Evolutionary conservation across 2,888 invertebrate genomes (phyloP), one percentile per base, ranked within the genome.

Genomic region (Cyaniris semiargus): DNA sequence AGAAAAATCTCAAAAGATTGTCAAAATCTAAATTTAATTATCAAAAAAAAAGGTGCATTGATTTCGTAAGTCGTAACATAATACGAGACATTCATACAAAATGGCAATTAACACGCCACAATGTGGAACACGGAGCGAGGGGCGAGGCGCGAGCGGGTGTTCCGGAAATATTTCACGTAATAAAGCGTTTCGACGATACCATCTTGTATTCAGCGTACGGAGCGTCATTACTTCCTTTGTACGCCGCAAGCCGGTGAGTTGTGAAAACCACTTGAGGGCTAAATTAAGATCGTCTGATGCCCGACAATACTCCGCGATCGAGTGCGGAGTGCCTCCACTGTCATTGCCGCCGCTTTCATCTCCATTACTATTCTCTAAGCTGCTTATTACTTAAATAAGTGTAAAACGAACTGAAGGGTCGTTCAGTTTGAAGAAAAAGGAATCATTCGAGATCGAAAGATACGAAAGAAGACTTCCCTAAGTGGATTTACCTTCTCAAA

Each of bases 161-260:
- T 66, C 23, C 66, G 53, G 31, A 71, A 31, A 71, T 71, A 76
- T 53, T 76, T 76, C 71, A 71, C 56, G 53, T 85, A 88, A 88
- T 87, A 88, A 88, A 88, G 85, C 84, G 84, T 87, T 88, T 86
- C 85, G 83, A 80, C 81, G 82, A 81, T 81, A 83, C 84, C 84
- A 88, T 88, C 87, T 85, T 85, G 87, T 88, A 89, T 90, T 90
- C 89, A 88, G 83, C 78, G 86, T 86, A 84, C 84, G 85, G 81
- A 85, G 86, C 86, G 85, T 90, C 90, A 90, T 91, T 92, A 88
- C 86, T 89, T 85, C 87, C 88, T 90, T 91, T 90, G 89, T 90
- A 85, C 80, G 83, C 79, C 80, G 83, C 82, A 85, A 81, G 85
- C 85, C 85, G 84, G 85, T 86, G 88, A 89, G 87, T 87, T 88